Conservation (phyloP, 1,140 invertebrate species). For the Tetramorium simillimum region DNA sequence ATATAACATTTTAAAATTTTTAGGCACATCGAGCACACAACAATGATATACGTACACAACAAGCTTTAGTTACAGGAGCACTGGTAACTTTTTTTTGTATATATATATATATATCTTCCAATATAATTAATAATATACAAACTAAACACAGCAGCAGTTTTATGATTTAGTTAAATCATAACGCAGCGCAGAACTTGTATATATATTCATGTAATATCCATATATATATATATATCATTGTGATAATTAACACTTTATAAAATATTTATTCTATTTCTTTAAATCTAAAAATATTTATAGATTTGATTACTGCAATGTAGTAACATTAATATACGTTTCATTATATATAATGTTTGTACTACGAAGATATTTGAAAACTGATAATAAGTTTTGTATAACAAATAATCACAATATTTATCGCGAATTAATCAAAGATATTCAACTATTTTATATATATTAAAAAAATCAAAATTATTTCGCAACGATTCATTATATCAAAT, state of each 20-base stretch:
- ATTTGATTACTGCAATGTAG: conserved; percentile 46
- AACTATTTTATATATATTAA: neutral
- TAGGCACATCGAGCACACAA: conserved; percentile 79
- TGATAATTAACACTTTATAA: conserved; percentile 53
- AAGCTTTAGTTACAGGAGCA: conserved; percentile 65
- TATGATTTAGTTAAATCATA: conserved; percentile 35
- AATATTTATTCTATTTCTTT: conserved; percentile 27
- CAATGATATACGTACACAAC: conserved; percentile 69
- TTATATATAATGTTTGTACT: conserved; percentile 43
- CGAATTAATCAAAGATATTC: conserved; percentile 29
- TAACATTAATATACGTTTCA: conserved; percentile 50
- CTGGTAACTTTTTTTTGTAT: conserved; percentile 31
- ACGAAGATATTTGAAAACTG: conserved; percentile 8
- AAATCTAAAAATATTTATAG: conserved; percentile 42
- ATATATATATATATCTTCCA: conserved; percentile 18
- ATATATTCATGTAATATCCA: conserved; percentile 10
- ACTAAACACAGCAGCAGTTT: conserved; percentile 44
- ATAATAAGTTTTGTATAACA: conserved; percentile 5
- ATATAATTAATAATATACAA: conserved; percentile 43
- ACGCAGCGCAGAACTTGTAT: conserved; percentile 22
- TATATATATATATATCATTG: conserved; percentile 36
- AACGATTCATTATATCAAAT: conserved; percentile 5
- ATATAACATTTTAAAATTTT: conserved; percentile 68
- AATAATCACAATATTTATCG: conserved; percentile 24
- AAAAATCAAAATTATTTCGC: neutral